Conservation (phyloP, 2,888 invertebrate genomes). For the Aspidapion aeneum region DNA sequence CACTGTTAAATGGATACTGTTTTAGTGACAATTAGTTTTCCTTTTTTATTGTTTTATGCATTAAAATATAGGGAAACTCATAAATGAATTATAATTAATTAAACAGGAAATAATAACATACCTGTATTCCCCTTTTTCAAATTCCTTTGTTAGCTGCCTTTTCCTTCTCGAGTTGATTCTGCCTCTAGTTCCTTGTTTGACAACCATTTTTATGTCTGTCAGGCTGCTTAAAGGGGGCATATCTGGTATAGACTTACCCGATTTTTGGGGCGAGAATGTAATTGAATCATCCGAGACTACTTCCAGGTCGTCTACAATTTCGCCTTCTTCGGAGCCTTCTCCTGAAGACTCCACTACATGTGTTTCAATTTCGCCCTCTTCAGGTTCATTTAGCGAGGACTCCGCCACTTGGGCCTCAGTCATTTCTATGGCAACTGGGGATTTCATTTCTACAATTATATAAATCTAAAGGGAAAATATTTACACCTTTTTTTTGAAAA, state of each 20-base stretch:
- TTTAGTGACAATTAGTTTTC: no score
- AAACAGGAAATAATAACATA: no score
- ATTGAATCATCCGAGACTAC: conserved; percentile 47
- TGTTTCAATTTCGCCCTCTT: conserved; percentile 49
- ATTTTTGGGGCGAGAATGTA: conserved; percentile 33
- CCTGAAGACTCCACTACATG: no score
- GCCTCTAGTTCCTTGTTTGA: conserved; percentile 23
- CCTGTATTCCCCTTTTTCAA: no score
- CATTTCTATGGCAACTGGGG: background rate
- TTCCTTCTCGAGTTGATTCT: conserved; percentile 17
- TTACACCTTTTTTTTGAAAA: no score
- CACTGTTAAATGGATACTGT: no score
- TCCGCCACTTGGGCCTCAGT: background rate
- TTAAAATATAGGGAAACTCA: no score
- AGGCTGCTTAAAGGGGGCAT: conserved; percentile 49
- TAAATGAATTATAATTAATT: no score
- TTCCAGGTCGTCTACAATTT: conserved; percentile 46
- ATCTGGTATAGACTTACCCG: conserved; percentile 44
- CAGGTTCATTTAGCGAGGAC: conserved; percentile 30
- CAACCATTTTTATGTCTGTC: conserved; percentile 32
- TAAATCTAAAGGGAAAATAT: no score
- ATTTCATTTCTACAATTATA: background rate
- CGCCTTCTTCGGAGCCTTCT: conserved; percentile 44
- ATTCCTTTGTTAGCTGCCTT: no score
- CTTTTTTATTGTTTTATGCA: no score